phyloP scores from a whole-genome alignment of 1,140 invertebrate genomes.

The Triops longicaudatus region DNA sequence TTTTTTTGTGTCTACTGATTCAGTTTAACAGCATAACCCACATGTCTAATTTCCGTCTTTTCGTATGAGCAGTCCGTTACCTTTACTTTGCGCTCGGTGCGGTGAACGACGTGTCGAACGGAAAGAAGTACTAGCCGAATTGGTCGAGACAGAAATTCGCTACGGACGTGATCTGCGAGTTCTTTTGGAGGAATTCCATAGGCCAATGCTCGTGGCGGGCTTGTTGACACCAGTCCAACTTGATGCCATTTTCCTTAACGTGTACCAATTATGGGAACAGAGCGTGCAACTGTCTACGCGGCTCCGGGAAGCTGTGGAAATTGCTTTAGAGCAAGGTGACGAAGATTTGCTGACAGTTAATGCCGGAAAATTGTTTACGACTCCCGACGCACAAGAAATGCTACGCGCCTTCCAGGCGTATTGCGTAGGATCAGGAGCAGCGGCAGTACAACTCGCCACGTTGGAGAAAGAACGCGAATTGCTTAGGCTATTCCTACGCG shows the following conservation, averaged over 20 bases:
- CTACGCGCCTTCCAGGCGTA: slow-evolving; percentile 89
- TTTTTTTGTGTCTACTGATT: background rate
- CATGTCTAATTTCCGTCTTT: background rate
- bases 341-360: slow-evolving; percentile 80
- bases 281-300: slow-evolving; percentile 76
- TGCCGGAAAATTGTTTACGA: slow-evolving; percentile 77
- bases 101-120: slow-evolving; percentile 75
- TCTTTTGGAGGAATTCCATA: slow-evolving; percentile 86
- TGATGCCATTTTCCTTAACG: slow-evolving; percentile 84
- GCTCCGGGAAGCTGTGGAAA: slow-evolving; percentile 76
- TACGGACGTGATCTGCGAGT: slow-evolving; percentile 87
- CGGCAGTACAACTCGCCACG: slow-evolving; percentile 78
- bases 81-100: slow-evolving; percentile 70
- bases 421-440: slow-evolving; percentile 58
- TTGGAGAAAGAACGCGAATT: slow-evolving; percentile 93
- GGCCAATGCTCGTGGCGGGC: slow-evolving; percentile 83
- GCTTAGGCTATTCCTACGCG: slow-evolving; percentile 83
- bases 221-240: slow-evolving; percentile 36
- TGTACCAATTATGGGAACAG: slow-evolving; percentile 82
- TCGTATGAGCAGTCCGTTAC: background rate
- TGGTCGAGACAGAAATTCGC: slow-evolving; percentile 91
- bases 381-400: slow-evolving; percentile 76
- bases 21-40: background rate
- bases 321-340: slow-evolving; percentile 62
- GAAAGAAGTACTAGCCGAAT: slow-evolving; percentile 90